Conservation (phyloP, 1,140 invertebrate species). For the Lepidurus packardi region DNA sequence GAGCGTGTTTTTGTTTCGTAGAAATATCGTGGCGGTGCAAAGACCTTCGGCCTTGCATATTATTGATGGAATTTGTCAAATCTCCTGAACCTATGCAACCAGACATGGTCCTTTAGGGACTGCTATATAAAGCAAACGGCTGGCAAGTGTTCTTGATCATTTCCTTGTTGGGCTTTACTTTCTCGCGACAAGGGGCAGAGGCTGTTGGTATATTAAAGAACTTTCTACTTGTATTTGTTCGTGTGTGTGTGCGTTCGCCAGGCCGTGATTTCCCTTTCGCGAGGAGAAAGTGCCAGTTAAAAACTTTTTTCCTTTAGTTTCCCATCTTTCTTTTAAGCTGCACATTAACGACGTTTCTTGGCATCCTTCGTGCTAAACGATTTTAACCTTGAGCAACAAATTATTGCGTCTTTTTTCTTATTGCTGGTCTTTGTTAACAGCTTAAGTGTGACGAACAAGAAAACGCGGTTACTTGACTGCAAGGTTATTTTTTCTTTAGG, state of each 20-base stretch:
- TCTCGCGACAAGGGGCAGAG: neutral
- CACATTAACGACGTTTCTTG: neutral
- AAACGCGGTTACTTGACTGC: neutral
- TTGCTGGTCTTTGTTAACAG: neutral
- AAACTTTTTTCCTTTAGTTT: neutral
- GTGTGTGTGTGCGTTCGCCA: neutral
- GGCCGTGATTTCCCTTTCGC: neutral
- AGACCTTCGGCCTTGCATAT: constrained; percentile 5
- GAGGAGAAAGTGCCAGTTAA: neutral
- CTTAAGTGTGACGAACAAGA: neutral
- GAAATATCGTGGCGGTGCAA: neutral
- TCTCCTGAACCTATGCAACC: neutral
- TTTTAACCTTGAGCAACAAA: constrained; percentile 3
- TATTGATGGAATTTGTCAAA: neutral
- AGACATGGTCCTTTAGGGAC: neutral
- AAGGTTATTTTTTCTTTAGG: neutral
- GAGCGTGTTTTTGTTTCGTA: constrained; percentile 1
- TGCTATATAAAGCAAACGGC: neutral
- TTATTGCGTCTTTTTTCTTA: neutral
- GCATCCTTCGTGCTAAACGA: neutral
- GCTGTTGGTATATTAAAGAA: neutral
- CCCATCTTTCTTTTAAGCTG: neutral
- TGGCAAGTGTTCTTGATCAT: constrained; percentile 3
- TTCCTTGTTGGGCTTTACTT: neutral
- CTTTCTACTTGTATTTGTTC: constrained; percentile 1